phyloP scores from a whole-genome alignment of 2,113 vertebrate genomes.

The Xiphophorus maculatus region DNA sequence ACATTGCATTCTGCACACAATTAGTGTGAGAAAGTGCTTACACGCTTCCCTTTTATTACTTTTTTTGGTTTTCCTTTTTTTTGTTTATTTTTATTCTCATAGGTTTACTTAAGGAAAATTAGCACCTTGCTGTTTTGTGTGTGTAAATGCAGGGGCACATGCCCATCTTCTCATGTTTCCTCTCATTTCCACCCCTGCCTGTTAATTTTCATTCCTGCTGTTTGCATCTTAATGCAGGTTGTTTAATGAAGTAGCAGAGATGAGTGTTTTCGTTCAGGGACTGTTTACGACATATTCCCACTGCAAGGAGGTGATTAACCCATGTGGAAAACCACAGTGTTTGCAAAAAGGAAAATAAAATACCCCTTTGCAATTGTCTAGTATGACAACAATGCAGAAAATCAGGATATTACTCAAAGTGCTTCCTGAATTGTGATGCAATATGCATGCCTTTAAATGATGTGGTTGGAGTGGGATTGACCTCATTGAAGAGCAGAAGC shows the following conservation, averaged over 20 bases:
- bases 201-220: constrained; percentile 64
- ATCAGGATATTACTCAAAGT: constrained; percentile 1
- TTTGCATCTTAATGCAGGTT: constrained; percentile 70
- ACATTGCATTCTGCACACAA: constrained; percentile 6
- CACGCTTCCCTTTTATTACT: not conserved
- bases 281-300: constrained; percentile 62
- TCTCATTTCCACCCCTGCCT: constrained; percentile 38
- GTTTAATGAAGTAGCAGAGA: constrained; percentile 77
- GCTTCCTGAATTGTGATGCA: constrained; percentile 26
- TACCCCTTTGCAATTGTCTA: constrained; percentile 27
- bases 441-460: constrained; percentile 32
- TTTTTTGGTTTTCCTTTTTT: constrained; percentile 2
- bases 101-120: constrained; percentile 32
- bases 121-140: constrained; percentile 40
- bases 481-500: constrained; percentile 18
- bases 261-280: constrained; percentile 62
- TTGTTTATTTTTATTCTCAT: constrained; percentile 1
- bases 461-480: constrained; percentile 30
- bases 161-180: constrained; percentile 33
- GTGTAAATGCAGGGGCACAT: constrained; percentile 44
- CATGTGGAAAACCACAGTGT: constrained; percentile 47
- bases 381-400: constrained; percentile 36
- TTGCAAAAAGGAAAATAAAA: constrained; percentile 42
- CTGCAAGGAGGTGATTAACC: constrained; percentile 66
- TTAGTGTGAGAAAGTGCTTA: constrained; percentile 16